Conservation (phyloP, 2,113 vertebrate genomes). For the Tor tambroides region DNA sequence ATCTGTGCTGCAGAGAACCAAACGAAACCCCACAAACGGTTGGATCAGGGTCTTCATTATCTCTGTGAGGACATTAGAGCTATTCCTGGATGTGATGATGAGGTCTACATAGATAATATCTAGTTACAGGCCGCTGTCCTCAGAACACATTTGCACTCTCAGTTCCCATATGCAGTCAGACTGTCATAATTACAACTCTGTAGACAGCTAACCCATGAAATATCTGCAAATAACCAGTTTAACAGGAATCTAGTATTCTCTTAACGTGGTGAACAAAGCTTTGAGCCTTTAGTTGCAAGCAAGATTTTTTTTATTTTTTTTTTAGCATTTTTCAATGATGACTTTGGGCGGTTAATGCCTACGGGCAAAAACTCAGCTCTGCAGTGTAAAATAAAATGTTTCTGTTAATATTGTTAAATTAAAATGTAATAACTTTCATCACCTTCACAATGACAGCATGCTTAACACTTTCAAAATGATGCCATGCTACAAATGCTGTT, state of each 20-base stretch:
- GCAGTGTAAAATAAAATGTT: background rate
- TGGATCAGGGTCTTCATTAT: background rate
- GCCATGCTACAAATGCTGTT: background rate
- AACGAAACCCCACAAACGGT: background rate
- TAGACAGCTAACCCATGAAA: background rate
- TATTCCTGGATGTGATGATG: constrained; percentile 51
- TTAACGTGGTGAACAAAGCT: background rate
- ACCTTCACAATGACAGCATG: background rate
- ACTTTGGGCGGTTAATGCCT: background rate
- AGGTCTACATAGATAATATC: constrained; percentile 18
- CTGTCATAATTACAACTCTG: background rate
- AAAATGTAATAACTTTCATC: background rate
- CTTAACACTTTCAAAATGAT: too few species aligned
- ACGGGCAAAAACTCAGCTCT: background rate
- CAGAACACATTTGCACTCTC: background rate
- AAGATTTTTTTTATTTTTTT: too few species aligned
- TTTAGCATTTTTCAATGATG: background rate
- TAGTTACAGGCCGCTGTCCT: background rate
- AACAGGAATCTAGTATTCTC: constrained; percentile 1
- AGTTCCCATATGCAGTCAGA: background rate
- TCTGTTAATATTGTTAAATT: background rate
- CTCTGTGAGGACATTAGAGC: background rate
- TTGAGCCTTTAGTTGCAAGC: background rate
- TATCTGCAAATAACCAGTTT: background rate
- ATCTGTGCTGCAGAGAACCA: background rate